Base-by-base conservation (phyloP, 2,888 invertebrate genomes). In the Sarcophaga subvicina region DNA sequence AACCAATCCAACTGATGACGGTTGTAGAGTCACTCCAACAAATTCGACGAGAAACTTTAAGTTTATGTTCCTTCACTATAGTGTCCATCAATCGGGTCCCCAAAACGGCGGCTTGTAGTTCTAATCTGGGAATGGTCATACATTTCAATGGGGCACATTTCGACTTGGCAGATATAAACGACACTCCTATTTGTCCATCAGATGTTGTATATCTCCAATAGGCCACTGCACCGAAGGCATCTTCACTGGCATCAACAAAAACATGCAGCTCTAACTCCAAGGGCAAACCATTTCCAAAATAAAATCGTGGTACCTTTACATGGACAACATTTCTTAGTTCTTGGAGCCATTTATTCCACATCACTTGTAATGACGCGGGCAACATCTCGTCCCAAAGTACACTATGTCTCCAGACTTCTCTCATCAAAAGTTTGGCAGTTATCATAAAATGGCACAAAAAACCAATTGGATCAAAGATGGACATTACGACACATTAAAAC, bases 1-100 rank as follows among this genome's bases (percentile, higher is more conserved):
- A 89, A 62, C 84, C 72, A 54, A 90, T 79, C 90, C 90, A 90
- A 59, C 75, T 71, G 22, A 90, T 54, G 25, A 63, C 73, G 6
- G 63, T 64, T 75, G 45, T 6, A 22, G 84, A 86, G 60, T n/a
- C n/a, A 12, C 62, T 66, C 86, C 86, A 88, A 63, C 69, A 82
- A 2, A 54, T 8, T 1, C 49, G 22, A 3, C 49, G 47, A 14
- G 72, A 59, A n/a, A 86, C 77, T 20, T 71, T 49, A 47, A 85
- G 3, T 8, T 79, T 76, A 20, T 72, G 82, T 6, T 73, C 37
- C 25, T 72, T 60, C 4, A 20, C 8, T 25, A 64, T 14, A 3
- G 17, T 6, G 17, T 47, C 25, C 12, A 45, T 63, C 47, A 63
- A 49, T 22, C 73, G 73, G 22, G 45, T 49, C 12, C 73, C 60